These are phyloP conservation scores for Chromoteleia sp. DNA, from an alignment of 2,888 invertebrate species.

Conservation along the genomic window DNA sequence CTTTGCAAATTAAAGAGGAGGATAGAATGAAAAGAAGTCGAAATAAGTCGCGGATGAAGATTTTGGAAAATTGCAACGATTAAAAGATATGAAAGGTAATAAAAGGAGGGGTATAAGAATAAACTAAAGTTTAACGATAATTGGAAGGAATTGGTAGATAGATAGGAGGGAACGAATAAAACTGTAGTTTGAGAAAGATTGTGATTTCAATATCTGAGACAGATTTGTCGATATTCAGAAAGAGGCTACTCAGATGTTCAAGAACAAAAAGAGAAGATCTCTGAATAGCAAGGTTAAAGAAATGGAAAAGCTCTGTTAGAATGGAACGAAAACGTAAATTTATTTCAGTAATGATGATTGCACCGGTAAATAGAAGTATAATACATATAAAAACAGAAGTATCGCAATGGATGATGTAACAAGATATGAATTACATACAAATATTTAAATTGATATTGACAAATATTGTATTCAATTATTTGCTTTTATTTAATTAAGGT, in stretches of 20 bases:
- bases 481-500: too few species aligned
- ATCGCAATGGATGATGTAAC: too few species aligned
- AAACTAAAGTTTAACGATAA: slow-evolving; percentile 9
- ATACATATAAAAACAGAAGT: too few species aligned
- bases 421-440: too few species aligned
- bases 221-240: slow-evolving; percentile 36
- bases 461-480: too few species aligned
- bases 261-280: slow-evolving; percentile 1
- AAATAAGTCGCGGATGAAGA: slow-evolving; percentile 9
- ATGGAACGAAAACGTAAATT: not conserved
- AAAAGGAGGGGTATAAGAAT: slow-evolving; percentile 30
- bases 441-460: too few species aligned
- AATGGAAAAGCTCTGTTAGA: slow-evolving; percentile 18
- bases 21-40: slow-evolving; percentile 1
- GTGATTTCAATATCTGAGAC: slow-evolving; percentile 34
- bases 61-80: slow-evolving; percentile 30
- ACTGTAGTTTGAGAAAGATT: slow-evolving; percentile 32
- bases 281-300: slow-evolving; percentile 20
- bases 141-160: slow-evolving; percentile 29
- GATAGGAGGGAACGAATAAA: slow-evolving; percentile 24
- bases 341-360: slow-evolving; percentile 4
- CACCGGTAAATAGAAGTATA: not conserved
- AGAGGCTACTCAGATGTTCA: slow-evolving; percentile 24
- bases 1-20: not conserved
- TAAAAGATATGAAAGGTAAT: slow-evolving; percentile 38